These are phyloP conservation scores for Netelia fuscicornis DNA, from an alignment of 2,888 invertebrate genomes.

Conservation along the genomic window DNA sequence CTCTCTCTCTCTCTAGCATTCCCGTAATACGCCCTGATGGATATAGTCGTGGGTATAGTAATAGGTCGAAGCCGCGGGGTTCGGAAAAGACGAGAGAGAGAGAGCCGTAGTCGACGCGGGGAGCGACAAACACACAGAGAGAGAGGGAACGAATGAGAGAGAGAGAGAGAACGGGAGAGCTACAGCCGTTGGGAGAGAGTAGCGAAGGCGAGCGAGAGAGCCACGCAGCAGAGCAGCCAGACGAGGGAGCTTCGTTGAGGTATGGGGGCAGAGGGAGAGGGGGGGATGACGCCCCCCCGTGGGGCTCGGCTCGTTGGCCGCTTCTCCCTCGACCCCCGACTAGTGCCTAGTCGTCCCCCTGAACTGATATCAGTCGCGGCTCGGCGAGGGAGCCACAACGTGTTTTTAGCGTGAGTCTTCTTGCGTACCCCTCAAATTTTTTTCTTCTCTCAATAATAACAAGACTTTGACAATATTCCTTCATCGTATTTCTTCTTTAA, in stretches of 20 bases:
- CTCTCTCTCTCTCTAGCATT: conserved; percentile 16
- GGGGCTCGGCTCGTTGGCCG: conserved; percentile 78
- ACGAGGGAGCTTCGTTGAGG: conserved; percentile 78
- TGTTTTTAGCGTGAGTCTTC: conserved; percentile 38
- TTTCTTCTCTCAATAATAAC: not conserved
- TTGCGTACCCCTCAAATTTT: conserved; percentile 68
- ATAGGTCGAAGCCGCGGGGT: conserved; percentile 65
- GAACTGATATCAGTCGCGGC: conserved; percentile 83
- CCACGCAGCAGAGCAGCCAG: conserved; percentile 65
- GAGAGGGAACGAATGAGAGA: conserved; percentile 59
- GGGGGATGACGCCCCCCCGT: conserved; percentile 78
- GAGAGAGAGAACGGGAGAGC: conserved; percentile 60
- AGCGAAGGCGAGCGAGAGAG: conserved; percentile 70
- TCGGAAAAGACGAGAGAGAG: conserved; percentile 67
- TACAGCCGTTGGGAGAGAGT: conserved; percentile 27
- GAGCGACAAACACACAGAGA: conserved; percentile 61
- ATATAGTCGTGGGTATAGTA: conserved; percentile 48
- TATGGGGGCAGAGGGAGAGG: conserved; percentile 60
- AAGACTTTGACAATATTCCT: not conserved
- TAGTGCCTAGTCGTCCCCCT: conserved; percentile 81
- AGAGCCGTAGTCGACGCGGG: conserved; percentile 22
- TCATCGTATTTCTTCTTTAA: not conserved
- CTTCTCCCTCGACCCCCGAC: conserved; percentile 76
- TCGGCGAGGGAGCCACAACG: conserved; percentile 81
- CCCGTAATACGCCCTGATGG: conserved; percentile 59